Evolutionary conservation across 1,140 invertebrate genomes (phyloP).

Genomic region (Heliconius nattereri): DNA sequence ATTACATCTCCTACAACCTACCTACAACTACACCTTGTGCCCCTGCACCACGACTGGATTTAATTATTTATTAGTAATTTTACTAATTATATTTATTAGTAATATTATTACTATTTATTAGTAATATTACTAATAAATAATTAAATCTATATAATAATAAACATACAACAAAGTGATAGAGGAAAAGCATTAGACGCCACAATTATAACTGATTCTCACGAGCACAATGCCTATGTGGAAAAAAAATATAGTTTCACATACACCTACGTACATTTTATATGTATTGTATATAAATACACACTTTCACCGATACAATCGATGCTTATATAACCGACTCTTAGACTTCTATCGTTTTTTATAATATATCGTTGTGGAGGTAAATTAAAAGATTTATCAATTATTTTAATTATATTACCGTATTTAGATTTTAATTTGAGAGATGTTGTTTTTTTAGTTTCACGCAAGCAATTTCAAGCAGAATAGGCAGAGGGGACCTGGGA

Average conservation of each 20-base stretch:
- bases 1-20: neutral
- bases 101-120: too few species aligned
- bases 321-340: conserved; percentile 14
- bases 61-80: too few species aligned
- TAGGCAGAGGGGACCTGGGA: too few species aligned
- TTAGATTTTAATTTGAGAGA: too few species aligned
- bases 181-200: neutral
- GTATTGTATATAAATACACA: neutral
- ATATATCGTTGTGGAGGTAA: neutral
- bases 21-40: too few species aligned
- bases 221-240: neutral
- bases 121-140: neutral
- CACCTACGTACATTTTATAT: neutral
- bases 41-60: too few species aligned
- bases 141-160: neutral
- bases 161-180: neutral
- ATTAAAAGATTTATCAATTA: neutral
- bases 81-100: too few species aligned
- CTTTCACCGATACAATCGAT: conserved; percentile 22
- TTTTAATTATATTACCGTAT: too few species aligned
- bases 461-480: too few species aligned
- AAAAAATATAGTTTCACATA: conserved; percentile 17
- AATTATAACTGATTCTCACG: conserved; percentile 13
- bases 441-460: too few species aligned
- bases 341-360: conserved; percentile 9